phyloP scores from a whole-genome alignment of 1,140 invertebrate genomes.

The Thalassaphorura encarpata region DNA sequence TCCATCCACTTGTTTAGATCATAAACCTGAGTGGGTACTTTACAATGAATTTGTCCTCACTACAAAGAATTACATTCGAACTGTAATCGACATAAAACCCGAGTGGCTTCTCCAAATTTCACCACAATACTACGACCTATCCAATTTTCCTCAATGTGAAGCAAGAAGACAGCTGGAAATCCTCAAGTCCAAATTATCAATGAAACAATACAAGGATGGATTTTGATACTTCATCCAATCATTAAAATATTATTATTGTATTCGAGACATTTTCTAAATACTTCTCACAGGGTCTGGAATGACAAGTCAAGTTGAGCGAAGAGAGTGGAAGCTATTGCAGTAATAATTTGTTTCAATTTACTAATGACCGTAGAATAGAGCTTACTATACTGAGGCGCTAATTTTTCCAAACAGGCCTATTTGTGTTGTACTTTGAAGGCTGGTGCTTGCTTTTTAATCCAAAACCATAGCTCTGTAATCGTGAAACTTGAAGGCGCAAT shows the following conservation, averaged over 20 bases:
- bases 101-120: constrained; percentile 91
- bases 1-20: constrained; percentile 96
- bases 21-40: constrained; percentile 99
- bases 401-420: no score
- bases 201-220: constrained; percentile 74
- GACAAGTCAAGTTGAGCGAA: no score
- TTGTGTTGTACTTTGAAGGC: no score
- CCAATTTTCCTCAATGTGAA: constrained; percentile 96
- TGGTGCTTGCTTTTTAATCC: no score
- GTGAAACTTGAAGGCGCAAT: no score
- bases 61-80: constrained; percentile 98
- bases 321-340: no score
- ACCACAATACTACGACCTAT: constrained; percentile 95
- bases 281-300: no score
- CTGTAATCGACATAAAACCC: constrained; percentile 96
- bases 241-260: not conserved
- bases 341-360: no score
- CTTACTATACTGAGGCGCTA: no score
- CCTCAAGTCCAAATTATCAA: constrained; percentile 69
- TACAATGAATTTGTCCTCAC: constrained; percentile 99
- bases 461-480: no score
- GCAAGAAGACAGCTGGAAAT: constrained; percentile 85
- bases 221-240: not conserved
- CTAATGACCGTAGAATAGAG: no score
- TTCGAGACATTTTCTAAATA: no score